These are phyloP conservation scores for Lonchura striata DNA, from an alignment of 2,113 vertebrate genomes.

Conservation along the genomic window DNA sequence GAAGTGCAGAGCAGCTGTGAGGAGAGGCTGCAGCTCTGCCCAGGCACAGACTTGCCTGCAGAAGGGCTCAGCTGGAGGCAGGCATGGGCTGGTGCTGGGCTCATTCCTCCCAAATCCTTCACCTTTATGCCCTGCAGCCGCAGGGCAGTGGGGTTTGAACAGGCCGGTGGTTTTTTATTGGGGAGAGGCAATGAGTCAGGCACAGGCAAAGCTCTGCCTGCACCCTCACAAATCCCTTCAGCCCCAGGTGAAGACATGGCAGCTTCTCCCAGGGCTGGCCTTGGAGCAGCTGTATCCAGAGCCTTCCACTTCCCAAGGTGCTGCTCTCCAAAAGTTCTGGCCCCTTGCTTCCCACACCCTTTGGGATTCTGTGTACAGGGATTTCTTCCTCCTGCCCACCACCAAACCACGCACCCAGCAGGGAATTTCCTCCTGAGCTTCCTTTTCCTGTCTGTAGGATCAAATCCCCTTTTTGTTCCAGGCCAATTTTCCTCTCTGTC, in stretches of 20 bases:
- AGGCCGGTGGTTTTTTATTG: fast-evolving
- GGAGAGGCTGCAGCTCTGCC: not conserved
- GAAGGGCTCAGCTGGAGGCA: not conserved
- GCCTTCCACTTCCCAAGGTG: not conserved
- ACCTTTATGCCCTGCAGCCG: not conserved
- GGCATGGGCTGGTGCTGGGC: not conserved
- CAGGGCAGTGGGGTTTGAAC: not conserved
- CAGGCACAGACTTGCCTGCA: not conserved
- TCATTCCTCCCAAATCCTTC: constrained; percentile 13
- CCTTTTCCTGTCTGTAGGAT: not conserved
- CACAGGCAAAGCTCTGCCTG: not conserved
- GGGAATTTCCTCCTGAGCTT: not conserved
- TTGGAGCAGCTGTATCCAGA: not conserved
- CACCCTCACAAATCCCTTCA: not conserved
- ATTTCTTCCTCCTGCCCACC: not conserved
- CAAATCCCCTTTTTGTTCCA: not conserved
- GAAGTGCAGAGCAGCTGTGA: not conserved
- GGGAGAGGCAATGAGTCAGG: not conserved
- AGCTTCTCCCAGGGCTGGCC: not conserved
- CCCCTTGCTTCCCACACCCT: not conserved
- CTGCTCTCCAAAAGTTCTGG: not conserved
- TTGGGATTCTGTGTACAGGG: not conserved
- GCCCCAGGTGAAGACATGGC: fast-evolving
- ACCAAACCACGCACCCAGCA: not conserved
- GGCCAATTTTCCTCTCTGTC: not conserved